Conservation (phyloP, 1,140 invertebrate genomes). For the Oncopeltus fasciatus region DNA sequence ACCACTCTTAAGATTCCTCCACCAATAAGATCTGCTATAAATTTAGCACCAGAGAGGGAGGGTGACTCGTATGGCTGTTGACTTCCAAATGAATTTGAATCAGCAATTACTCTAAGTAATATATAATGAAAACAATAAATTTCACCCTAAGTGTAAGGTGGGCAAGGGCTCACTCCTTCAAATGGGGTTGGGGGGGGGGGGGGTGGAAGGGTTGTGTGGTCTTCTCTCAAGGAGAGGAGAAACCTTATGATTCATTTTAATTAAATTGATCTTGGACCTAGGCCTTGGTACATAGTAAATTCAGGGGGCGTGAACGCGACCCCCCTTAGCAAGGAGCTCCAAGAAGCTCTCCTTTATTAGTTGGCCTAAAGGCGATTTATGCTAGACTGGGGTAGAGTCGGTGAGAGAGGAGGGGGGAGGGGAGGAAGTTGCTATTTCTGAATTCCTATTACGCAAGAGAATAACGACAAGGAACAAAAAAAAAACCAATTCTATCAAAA, state of each 20-base stretch:
- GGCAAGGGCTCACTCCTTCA: too few species aligned
- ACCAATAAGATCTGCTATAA: not conserved
- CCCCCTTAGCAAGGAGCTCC: too few species aligned
- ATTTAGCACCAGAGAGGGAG: not conserved
- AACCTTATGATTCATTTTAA: slow-evolving; percentile 12
- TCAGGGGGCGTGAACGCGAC: not conserved
- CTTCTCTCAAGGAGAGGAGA: not conserved
- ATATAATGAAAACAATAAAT: not conserved
- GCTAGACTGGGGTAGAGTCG: not conserved
- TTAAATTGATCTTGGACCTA: not conserved
- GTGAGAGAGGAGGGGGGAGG: not conserved
- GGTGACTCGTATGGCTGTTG: too few species aligned
- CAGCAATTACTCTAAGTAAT: not conserved
- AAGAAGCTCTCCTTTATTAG: not conserved
- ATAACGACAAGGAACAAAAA: too few species aligned
- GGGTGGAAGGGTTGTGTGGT: not conserved
- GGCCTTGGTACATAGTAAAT: not conserved
- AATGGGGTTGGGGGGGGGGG: not conserved
- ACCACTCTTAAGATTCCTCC: not conserved
- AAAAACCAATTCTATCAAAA: too few species aligned
- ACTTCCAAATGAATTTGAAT: not conserved
- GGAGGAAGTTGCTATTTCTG: too few species aligned
- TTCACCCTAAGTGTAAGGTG: not conserved
- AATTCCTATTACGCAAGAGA: too few species aligned
- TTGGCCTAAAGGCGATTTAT: not conserved